These are phyloP conservation scores for Saccostrea cuccullata DNA, from an alignment of 1,140 invertebrate genomes.

Conservation along the genomic window DNA sequence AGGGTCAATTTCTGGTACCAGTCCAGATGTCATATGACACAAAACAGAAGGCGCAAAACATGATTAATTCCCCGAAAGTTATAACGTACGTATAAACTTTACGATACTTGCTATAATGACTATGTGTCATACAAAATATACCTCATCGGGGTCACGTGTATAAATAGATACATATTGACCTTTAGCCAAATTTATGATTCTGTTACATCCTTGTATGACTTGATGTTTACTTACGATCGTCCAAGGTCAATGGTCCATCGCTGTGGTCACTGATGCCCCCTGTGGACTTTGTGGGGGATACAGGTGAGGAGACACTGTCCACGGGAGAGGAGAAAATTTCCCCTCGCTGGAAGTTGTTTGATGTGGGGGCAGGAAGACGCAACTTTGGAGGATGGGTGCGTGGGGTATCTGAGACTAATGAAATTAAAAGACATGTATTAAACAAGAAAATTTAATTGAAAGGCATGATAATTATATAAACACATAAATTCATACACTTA, in stretches of 20 bases:
- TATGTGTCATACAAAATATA: not conserved
- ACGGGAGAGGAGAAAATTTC: not conserved
- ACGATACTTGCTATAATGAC: not conserved
- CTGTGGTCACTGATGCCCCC: not conserved
- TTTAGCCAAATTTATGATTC: not conserved
- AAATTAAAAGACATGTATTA: not conserved
- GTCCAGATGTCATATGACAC: no score
- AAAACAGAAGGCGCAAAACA: not conserved
- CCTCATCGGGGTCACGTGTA: not conserved
- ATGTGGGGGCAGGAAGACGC: not conserved
- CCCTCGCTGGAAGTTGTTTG: not conserved
- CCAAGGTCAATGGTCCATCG: slow-evolving; percentile 18
- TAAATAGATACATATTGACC: slow-evolving; percentile 9
- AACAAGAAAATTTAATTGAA: no score
- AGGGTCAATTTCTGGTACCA: no score
- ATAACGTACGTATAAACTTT: not conserved
- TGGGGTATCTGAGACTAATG: not conserved
- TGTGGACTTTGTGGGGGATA: not conserved
- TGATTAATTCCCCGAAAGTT: not conserved
- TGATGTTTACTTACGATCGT: slow-evolving; percentile 12
- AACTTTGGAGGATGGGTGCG: not conserved
- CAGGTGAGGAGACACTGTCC: not conserved
- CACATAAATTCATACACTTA: no score
- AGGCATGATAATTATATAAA: not conserved
- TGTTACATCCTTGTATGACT: slow-evolving; percentile 6